A percentile compares a stretch with the other conserved stretches of the same genome.
Conservation (phyloP, 2,797 vertebrate species). For the Morelia viridis region DNA sequence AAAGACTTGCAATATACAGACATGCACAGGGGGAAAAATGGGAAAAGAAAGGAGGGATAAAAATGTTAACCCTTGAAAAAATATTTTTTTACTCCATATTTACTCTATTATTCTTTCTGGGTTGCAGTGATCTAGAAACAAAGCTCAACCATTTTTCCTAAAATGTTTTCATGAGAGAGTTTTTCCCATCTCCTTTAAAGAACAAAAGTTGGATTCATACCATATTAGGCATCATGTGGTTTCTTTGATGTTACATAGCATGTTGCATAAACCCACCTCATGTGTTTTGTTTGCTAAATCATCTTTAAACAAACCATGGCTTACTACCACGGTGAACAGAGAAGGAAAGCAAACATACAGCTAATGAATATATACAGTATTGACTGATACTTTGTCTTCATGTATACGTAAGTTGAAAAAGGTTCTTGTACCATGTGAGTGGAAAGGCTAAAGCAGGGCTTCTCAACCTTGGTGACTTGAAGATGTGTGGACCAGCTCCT, state of each 20-base stretch:
- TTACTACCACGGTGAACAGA: background rate
- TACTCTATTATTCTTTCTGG: background rate
- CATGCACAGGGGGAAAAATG: background rate
- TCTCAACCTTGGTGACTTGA: too few species aligned
- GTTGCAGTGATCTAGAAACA: background rate
- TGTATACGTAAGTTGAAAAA: background rate
- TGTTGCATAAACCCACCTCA: background rate
- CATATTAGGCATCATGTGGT: background rate
- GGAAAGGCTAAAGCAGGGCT: background rate
- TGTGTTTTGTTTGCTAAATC: background rate
- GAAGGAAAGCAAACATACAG: too few species aligned
- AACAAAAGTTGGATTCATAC: background rate
- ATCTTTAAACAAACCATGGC: background rate
- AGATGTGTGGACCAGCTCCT: too few species aligned
- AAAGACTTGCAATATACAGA: background rate
- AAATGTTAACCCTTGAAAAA: background rate
- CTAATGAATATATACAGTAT: background rate
- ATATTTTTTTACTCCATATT: background rate
- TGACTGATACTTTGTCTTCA: background rate
- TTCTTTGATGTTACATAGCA: background rate
- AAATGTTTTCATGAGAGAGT: background rate
- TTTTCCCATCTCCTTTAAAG: background rate
- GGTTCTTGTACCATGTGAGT: background rate
- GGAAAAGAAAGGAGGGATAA: background rate
- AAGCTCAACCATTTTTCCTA: background rate